Conservation (phyloP, 2,113 vertebrate genomes). For the Odontesthes bonariensis region DNA sequence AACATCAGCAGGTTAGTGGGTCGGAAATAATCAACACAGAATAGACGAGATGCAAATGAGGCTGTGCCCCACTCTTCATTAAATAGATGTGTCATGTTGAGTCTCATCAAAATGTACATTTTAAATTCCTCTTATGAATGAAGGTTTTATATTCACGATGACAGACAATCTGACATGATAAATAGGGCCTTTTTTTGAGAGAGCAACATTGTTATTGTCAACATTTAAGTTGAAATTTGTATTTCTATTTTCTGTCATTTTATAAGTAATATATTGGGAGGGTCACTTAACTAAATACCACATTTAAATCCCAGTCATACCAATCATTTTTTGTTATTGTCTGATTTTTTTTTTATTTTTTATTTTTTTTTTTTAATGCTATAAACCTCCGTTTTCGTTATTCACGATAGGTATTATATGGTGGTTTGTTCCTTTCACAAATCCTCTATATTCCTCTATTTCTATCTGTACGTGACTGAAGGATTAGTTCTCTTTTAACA, state of each 20-base stretch:
- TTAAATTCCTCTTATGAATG: neutral
- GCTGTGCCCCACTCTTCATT: constrained; percentile 21
- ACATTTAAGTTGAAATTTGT: too few species aligned
- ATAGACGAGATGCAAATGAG: constrained; percentile 53
- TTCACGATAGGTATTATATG: neutral
- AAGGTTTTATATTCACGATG: neutral
- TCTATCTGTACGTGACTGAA: constrained; percentile 1
- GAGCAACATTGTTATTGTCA: too few species aligned
- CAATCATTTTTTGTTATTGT: neutral
- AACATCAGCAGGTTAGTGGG: constrained; percentile 57
- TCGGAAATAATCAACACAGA: constrained; percentile 52
- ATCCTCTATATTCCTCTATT: neutral
- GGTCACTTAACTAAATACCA: too few species aligned
- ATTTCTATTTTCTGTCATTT: too few species aligned
- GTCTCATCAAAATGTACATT: constrained; percentile 10
- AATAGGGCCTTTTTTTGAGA: too few species aligned
- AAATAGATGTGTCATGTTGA: constrained; percentile 7
- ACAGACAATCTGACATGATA: neutral
- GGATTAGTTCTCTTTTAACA: constrained; percentile 41
- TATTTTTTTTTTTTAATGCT: neutral
- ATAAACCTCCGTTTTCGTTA: neutral
- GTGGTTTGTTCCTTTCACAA: neutral
- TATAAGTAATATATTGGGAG: too few species aligned
- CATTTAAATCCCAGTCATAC: too few species aligned
- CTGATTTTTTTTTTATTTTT: neutral